A percentile compares a stretch with the other conserved stretches of the same genome.
Evolutionary conservation across 1,140 invertebrate genomes (phyloP).

Genomic region (Leptinotarsa texana): DNA sequence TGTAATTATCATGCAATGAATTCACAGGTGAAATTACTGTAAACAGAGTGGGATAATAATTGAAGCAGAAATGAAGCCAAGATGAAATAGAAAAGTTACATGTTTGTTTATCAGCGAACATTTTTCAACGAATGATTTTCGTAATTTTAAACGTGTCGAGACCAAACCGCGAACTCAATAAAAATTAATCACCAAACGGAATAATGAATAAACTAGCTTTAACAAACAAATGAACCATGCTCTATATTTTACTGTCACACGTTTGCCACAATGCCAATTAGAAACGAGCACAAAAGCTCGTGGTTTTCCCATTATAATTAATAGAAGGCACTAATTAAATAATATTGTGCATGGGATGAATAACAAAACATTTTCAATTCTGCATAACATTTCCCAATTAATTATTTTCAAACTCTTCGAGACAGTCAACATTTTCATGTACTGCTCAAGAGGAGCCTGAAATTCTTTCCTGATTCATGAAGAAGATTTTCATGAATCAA

Average conservation of each 20-base stretch:
- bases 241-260: conserved; percentile 1
- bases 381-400: background rate
- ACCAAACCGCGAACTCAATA: background rate
- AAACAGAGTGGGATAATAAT: no score
- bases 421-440: no score
- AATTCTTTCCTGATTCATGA: no score
- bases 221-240: conserved; percentile 2
- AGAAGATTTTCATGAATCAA: no score
- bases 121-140: background rate
- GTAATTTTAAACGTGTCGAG: background rate
- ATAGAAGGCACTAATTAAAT: conserved; percentile 3
- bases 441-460: no score
- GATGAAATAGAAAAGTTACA: no score
- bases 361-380: background rate
- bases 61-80: no score
- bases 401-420: no score
- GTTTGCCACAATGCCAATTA: background rate
- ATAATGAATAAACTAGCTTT: conserved; percentile 1
- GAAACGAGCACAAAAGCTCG: conserved; percentile 7
- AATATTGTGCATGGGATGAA: background rate
- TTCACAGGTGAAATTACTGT: no score
- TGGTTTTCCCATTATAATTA: conserved; percentile 8
- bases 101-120: no score
- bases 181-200: conserved; percentile 2
- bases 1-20: no score